Conservation (phyloP, 2,888 invertebrate species). For the Tortrix viridana region DNA sequence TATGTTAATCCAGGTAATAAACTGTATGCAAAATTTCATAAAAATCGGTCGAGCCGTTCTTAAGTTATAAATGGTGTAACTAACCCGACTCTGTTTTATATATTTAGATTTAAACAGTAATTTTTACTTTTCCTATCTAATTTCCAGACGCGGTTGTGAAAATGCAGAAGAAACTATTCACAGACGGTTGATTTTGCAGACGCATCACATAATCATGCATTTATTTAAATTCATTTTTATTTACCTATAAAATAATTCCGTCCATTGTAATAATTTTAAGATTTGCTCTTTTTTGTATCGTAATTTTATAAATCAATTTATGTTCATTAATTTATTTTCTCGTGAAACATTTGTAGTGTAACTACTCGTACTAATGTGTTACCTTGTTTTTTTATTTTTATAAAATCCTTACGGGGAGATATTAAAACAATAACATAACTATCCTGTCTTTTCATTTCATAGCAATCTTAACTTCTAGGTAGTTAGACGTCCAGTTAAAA, state of each 20-base stretch:
- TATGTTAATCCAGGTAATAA: too few relatives aligned
- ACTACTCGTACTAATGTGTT: background rate
- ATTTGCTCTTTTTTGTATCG: background rate
- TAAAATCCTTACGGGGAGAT: constrained; percentile 1
- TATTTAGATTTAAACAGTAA: too few relatives aligned
- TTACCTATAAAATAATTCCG: too few relatives aligned
- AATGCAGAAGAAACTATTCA: constrained; percentile 9
- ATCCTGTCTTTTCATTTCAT: background rate
- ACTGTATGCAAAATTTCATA: too few relatives aligned
- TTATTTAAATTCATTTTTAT: background rate
- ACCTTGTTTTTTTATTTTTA: constrained; percentile 8
- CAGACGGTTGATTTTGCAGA: constrained; percentile 13
- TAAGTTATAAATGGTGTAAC: too few relatives aligned
- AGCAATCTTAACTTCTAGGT: too few relatives aligned
- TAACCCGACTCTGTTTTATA: too few relatives aligned
- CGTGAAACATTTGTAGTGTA: background rate
- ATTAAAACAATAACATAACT: constrained; percentile 1
- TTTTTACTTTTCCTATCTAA: background rate
- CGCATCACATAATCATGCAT: constrained; percentile 6
- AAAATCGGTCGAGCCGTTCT: too few relatives aligned
- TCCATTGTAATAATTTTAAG: background rate
- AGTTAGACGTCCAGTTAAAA: too few relatives aligned
- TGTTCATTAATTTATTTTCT: constrained; percentile 1
- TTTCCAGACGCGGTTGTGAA: constrained; percentile 39
- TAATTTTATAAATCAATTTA: background rate